Conservation (phyloP, 2,888 invertebrate genomes). For the Trichogramma dendrolimi region DNA sequence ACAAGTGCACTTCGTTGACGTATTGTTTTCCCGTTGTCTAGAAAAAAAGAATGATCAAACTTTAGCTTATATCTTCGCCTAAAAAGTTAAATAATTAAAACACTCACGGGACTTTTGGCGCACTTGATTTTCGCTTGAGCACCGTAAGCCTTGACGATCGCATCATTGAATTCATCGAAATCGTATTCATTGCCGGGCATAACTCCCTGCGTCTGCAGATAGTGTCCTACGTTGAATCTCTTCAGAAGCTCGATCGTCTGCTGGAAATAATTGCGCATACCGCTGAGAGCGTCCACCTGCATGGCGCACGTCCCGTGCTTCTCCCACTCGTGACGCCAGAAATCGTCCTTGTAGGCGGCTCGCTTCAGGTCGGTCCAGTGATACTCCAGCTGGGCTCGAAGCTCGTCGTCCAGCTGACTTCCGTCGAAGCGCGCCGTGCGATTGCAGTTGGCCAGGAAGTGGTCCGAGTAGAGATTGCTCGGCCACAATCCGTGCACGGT, state of each 20-base stretch:
- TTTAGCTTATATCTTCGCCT: background rate
- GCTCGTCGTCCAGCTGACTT: background rate
- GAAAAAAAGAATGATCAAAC: too few species aligned
- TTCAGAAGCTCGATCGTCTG: background rate
- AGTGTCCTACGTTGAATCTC: background rate
- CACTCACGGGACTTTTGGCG: background rate
- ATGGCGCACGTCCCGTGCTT: conserved; percentile 15
- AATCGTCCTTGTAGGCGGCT: background rate
- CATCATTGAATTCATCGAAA: background rate
- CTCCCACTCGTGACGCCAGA: conserved; percentile 19
- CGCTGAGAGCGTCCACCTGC: background rate
- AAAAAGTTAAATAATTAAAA: background rate
- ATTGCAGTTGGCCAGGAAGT: background rate
- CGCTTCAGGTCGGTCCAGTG: conserved; percentile 9
- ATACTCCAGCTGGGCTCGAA: background rate
- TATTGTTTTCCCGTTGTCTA: background rate
- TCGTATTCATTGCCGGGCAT: background rate
- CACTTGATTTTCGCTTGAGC: conserved; percentile 1
- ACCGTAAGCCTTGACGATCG: background rate
- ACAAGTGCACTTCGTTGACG: background rate
- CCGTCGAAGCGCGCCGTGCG: background rate
- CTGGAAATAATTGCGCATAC: conserved; percentile 5
- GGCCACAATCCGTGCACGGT: conserved; percentile 17
- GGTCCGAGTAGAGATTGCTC: background rate
- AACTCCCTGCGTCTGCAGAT: background rate